Conservation (phyloP, 2,113 vertebrate genomes). For the Patagioenas fasciata region DNA sequence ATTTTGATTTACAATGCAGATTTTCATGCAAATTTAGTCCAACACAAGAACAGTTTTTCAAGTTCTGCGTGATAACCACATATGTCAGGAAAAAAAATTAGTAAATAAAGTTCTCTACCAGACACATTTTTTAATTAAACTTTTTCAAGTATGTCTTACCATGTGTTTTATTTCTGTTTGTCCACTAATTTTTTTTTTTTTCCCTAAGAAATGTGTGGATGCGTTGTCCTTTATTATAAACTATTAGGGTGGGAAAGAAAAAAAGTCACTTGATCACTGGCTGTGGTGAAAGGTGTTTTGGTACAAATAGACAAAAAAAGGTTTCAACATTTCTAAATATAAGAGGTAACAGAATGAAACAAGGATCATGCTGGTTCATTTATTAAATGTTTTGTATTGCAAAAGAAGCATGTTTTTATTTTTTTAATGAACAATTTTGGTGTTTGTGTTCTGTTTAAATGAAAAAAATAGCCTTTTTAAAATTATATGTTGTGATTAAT, state of each 20-base stretch:
- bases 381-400: background rate
- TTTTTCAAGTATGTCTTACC: background rate
- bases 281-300: background rate
- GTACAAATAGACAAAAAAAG: background rate
- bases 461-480: background rate
- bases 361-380: background rate
- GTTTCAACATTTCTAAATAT: background rate
- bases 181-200: background rate
- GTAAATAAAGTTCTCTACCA: background rate
- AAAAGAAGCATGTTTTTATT: background rate
- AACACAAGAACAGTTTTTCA: background rate
- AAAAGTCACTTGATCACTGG: background rate
- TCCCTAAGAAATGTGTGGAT: background rate
- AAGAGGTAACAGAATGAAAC: background rate
- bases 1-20: background rate
- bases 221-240: background rate
- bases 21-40: background rate
- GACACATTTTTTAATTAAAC: background rate
- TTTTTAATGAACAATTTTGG: too few species aligned
- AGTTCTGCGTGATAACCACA: rapidly evolving
- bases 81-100: background rate
- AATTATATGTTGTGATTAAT: background rate
- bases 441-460: background rate
- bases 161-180: background rate
- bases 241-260: background rate